Evolutionary conservation across 1,140 invertebrate species (phyloP).

Genomic region (Meloidogyne floridensis): DNA sequence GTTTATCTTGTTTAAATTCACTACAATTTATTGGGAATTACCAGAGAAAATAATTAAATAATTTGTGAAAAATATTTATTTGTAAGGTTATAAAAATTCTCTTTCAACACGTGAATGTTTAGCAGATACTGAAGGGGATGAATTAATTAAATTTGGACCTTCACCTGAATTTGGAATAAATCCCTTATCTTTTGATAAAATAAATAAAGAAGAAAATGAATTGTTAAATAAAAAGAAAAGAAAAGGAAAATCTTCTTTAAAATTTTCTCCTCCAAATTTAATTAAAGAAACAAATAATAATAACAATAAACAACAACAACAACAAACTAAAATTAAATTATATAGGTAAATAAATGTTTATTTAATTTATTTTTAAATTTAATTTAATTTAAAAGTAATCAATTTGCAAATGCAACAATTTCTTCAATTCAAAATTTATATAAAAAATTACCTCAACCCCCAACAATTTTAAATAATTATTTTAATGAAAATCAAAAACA

Average conservation of each 20-base stretch:
- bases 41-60: too few relatives aligned
- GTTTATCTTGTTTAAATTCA: too few relatives aligned
- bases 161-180: background rate
- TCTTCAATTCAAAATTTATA: background rate
- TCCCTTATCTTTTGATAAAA: background rate
- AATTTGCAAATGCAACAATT: background rate
- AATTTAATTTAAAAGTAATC: background rate
- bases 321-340: background rate
- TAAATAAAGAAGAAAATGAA: background rate
- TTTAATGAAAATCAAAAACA: background rate
- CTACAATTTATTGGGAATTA: too few relatives aligned
- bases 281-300: background rate
- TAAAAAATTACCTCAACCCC: background rate
- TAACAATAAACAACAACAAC: background rate
- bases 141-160: conserved; percentile 1
- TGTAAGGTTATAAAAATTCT: background rate
- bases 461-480: background rate
- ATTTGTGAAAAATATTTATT: background rate
- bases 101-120: background rate
- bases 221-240: background rate
- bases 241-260: background rate
- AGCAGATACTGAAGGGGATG: background rate
- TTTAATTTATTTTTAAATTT: background rate
- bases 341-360: background rate
- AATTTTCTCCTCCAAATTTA: background rate